Evolutionary conservation across 2,888 invertebrate species (phyloP), one percentile per base, ranked within the genome.

Genomic region (Stenchaetothrips biformis): DNA sequence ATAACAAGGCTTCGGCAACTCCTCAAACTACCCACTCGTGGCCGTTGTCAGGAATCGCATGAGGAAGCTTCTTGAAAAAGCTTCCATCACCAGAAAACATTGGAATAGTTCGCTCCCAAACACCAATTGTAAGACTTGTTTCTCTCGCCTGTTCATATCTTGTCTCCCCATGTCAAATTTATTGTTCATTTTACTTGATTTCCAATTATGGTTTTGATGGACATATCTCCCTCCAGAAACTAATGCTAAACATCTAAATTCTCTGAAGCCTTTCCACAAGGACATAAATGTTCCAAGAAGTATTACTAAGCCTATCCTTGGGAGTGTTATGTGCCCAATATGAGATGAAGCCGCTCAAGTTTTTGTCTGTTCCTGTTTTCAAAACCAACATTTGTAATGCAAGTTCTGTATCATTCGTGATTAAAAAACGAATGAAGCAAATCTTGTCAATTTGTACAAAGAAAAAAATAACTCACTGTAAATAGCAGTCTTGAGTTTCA

Each of bases 401-500:
- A 74, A 74, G 67, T 74, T 74, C 21, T 74, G 67, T 74, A 25
- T 25, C 67, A 74, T 74, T 74, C 11, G 21, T 74, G 21, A 74
- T 21, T 11, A 25, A 8, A 25, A 25, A 25, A 11, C 25, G 11
- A 74, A 74, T 74, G 67, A n/a, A 74, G 25, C 25, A 67, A 25
- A 25, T 74, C 67, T 74, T 74, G 67, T 74, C 21, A 74, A 25
- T 74, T 74, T 74, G 67, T 74, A 74, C 67, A 74, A 74, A 37
- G 37, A 1, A 37, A 37, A 37, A 37, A 37, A 37, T 25, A 74
- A 21, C 67, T 74, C 67, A 74, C 25, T 74, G 67, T 74, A 74
- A 25, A 74, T 74, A 74, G 21, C 67, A 25, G 25, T 74, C 67
- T 74, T 74, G 67, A 74, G 67, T 74, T 21, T 25, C 25, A 25